These are phyloP conservation scores for Agonopterix alstromeriana DNA, from an alignment of 2,888 invertebrate genomes.

Conservation along the genomic window DNA sequence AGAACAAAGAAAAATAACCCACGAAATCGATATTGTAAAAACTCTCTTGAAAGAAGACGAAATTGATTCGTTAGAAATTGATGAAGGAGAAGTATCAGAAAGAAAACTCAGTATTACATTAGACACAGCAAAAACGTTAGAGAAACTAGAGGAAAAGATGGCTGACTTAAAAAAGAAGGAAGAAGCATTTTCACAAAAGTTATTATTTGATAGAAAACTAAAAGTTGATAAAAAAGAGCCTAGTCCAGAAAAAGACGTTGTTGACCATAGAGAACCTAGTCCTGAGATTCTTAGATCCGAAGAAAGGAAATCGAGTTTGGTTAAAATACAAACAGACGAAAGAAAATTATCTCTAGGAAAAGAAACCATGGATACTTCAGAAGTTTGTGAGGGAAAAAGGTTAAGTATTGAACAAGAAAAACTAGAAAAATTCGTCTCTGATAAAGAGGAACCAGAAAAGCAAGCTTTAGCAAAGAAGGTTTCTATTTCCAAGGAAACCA, in stretches of 20 bases:
- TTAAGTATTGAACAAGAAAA: neutral
- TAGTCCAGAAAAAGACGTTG: slow-evolving; percentile 32
- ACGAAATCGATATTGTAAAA: neutral
- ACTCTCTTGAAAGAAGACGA: neutral
- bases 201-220: slow-evolving; percentile 24
- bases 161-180: slow-evolving; percentile 51
- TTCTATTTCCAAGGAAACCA: neutral
- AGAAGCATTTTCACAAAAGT: slow-evolving; percentile 20
- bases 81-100: slow-evolving; percentile 17
- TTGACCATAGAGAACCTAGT: slow-evolving; percentile 16
- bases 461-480: neutral
- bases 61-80: neutral
- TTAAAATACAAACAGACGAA: neutral
- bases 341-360: too few species aligned
- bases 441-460: neutral
- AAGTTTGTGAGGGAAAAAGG: neutral
- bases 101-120: slow-evolving; percentile 39
- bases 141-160: slow-evolving; percentile 66
- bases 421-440: neutral
- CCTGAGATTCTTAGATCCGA: slow-evolving; percentile 6
- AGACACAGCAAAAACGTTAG: slow-evolving; percentile 59
- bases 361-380: too few species aligned
- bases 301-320: neutral
- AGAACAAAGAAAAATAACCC: neutral
- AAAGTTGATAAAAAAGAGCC: slow-evolving; percentile 37